A percentile compares a stretch with the other conserved stretches of the same genome.
These are phyloP conservation scores for Cyanocitta stelleri DNA, from an alignment of 2,113 vertebrate genomes.

Conservation along the genomic window DNA sequence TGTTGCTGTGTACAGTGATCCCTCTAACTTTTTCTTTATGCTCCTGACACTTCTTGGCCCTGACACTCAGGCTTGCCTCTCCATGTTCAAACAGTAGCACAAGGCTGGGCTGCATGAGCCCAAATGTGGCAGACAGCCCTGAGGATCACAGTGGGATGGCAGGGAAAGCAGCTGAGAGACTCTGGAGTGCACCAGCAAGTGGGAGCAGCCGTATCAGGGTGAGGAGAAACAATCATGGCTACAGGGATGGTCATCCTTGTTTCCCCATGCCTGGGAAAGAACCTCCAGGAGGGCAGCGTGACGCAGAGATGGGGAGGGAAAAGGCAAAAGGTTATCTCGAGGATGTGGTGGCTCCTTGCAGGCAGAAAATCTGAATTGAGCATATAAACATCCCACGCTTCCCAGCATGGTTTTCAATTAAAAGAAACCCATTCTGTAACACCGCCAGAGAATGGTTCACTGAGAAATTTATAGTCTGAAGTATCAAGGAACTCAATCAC, in stretches of 20 bases:
- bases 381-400: constrained; percentile 16
- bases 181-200: rapidly evolving
- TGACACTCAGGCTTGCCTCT: neutral
- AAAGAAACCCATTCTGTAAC: constrained; percentile 14
- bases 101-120: neutral
- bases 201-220: rapidly evolving
- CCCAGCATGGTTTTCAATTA: constrained; percentile 15
- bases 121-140: neutral
- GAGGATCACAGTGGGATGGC: neutral
- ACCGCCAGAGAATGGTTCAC: neutral
- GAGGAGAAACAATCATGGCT: neutral
- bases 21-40: neutral
- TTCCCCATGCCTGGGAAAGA: neutral
- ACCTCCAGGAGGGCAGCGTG: neutral
- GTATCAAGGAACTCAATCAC: neutral
- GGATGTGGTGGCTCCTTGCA: neutral
- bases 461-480: neutral
- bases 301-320: neutral
- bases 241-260: rapidly evolving
- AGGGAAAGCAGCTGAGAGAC: neutral
- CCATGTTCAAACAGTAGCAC: neutral
- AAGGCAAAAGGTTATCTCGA: constrained; percentile 2
- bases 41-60: neutral
- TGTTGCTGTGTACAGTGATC: neutral
- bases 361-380: constrained; percentile 10